These are phyloP conservation scores for Zosterops borbonicus DNA, from an alignment of 2,113 vertebrate species.

Conservation along the genomic window DNA sequence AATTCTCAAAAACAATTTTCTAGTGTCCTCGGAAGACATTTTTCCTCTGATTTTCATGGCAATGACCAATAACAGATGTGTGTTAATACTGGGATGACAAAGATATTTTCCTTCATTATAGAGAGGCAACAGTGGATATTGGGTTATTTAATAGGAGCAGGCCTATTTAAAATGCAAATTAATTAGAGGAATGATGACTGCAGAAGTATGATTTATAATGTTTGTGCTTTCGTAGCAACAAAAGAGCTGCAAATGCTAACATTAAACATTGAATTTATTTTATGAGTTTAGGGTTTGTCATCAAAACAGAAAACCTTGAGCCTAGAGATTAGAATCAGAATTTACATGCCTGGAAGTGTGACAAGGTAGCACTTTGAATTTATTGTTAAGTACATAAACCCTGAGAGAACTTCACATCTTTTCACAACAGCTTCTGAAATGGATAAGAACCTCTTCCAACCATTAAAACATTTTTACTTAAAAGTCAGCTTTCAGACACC, in stretches of 20 bases:
- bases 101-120: neutral
- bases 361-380: neutral
- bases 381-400: neutral
- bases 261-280: neutral
- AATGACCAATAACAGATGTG: fast-evolving
- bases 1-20: neutral
- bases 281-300: neutral
- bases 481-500: neutral
- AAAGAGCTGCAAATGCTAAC: neutral
- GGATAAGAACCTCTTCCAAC: neutral
- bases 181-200: neutral
- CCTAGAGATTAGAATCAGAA: neutral
- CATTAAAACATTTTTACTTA: neutral
- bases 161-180: neutral
- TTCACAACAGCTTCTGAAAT: neutral
- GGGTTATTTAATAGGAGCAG: neutral
- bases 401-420: neutral
- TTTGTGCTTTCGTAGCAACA: neutral
- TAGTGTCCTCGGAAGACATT: neutral
- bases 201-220: neutral
- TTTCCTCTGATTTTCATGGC: neutral
- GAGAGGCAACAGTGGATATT: neutral
- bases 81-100: neutral
- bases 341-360: neutral
- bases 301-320: neutral